A percentile compares a stretch with the other conserved stretches of the same genome.
Evolutionary conservation across 2,888 invertebrate genomes (phyloP).

Genomic region (Trichopoda pennipes): DNA sequence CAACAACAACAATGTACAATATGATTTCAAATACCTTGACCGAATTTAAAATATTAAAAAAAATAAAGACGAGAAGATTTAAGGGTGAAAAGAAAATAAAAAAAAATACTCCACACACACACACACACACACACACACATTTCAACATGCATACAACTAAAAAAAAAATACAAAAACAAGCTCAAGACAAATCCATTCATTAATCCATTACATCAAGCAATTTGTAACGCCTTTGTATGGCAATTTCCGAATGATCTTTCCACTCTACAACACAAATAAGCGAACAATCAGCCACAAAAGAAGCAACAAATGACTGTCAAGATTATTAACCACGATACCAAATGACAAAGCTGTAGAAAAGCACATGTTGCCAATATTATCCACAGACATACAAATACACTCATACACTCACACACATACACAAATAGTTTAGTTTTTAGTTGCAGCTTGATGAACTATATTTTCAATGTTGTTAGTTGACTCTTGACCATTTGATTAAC

Average conservation of each 20-base stretch:
- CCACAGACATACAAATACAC: not conserved
- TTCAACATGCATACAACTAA: not conserved
- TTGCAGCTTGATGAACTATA: constrained; percentile 22
- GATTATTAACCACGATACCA: constrained; percentile 69
- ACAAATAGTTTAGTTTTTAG: not conserved
- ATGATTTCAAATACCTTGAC: constrained; percentile 41
- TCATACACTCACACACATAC: not conserved
- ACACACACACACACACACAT: too few relatives aligned
- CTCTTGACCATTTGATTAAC: constrained; percentile 55
- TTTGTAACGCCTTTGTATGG: constrained; percentile 63
- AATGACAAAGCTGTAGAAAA: constrained; percentile 49
- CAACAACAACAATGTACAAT: not conserved
- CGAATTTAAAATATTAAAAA: constrained; percentile 15
- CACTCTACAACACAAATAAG: constrained; percentile 41
- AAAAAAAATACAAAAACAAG: not conserved
- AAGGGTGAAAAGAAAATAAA: not conserved
- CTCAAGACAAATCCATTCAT: constrained; percentile 17
- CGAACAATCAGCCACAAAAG: constrained; percentile 65
- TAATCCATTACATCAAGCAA: constrained; percentile 32
- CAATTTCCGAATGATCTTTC: constrained; percentile 60
- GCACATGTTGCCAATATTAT: constrained; percentile 52
- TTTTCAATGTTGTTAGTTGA: constrained; percentile 34
- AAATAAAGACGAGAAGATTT: not conserved
- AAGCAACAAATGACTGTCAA: constrained; percentile 72
- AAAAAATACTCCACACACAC: too few relatives aligned